Conservation (phyloP, 2,113 vertebrate genomes). For the Oryzias curvinotus region DNA sequence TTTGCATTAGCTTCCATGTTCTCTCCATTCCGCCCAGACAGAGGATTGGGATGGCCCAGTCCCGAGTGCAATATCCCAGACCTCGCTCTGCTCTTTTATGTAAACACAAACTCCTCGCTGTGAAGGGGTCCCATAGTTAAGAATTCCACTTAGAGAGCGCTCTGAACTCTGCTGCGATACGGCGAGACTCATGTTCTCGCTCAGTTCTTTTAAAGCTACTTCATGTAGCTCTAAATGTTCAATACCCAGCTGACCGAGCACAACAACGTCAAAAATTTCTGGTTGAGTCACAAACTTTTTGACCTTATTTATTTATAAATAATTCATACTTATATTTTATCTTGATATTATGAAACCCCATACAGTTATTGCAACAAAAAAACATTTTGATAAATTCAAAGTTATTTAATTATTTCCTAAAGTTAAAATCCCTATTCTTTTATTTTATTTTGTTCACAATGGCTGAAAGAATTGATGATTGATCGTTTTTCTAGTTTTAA, state of each 20-base stretch:
- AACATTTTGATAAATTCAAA: too few species aligned
- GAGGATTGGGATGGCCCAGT: slow-evolving; percentile 58
- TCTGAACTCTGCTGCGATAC: slow-evolving; percentile 49
- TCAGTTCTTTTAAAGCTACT: slow-evolving; percentile 49
- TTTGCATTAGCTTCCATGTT: slow-evolving; percentile 70
- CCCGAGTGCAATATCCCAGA: slow-evolving; percentile 76
- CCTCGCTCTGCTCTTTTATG: slow-evolving; percentile 72
- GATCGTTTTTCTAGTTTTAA: too few species aligned
- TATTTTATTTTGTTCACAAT: too few species aligned
- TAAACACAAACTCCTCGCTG: slow-evolving; percentile 78
- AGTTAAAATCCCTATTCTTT: too few species aligned
- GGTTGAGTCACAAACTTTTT: slow-evolving; percentile 26
- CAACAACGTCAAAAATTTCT: slow-evolving; percentile 36
- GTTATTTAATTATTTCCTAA: too few species aligned
- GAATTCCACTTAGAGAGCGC: slow-evolving; percentile 77
- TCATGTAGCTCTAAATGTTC: slow-evolving; percentile 60
- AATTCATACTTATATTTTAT: too few species aligned
- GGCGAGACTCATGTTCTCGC: slow-evolving; percentile 62
- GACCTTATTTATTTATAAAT: not conserved
- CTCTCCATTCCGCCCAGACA: slow-evolving; percentile 63
- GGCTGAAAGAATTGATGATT: too few species aligned
- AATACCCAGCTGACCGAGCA: slow-evolving; percentile 56
- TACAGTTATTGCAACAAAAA: too few species aligned
- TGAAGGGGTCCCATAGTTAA: slow-evolving; percentile 79
- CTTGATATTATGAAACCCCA: too few species aligned